Percentiles rank a stretch among this genome's conserved stretches.
These are phyloP conservation scores for Nothobranchius furzeri DNA, from an alignment of 2,113 vertebrate species.

Conservation along the genomic window DNA sequence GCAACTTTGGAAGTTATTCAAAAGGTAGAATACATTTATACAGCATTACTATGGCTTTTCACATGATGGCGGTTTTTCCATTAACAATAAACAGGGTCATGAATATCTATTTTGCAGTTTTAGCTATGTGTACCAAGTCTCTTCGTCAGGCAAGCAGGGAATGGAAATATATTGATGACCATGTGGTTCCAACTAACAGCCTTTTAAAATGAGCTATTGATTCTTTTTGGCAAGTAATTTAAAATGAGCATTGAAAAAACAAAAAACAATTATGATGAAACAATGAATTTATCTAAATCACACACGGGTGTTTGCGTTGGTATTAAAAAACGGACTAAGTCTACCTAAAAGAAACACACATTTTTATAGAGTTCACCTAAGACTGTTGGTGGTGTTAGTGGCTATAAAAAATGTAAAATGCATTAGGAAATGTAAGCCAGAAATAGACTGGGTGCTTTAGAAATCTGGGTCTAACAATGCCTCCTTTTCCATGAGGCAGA, in stretches of 20 bases:
- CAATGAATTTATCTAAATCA: constrained; percentile 10
- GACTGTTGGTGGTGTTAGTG: not conserved
- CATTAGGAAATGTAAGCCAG: not conserved
- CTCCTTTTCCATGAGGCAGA: not conserved
- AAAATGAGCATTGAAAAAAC: constrained; percentile 38
- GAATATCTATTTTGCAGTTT: constrained; percentile 54
- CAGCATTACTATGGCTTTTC: not conserved
- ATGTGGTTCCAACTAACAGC: constrained; percentile 59
- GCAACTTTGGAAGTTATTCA: not conserved
- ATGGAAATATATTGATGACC: constrained; percentile 58
- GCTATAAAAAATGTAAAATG: constrained; percentile 1
- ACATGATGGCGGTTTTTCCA: not conserved
- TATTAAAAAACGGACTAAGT: constrained; percentile 1
- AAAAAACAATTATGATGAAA: constrained; percentile 23
- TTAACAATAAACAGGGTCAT: constrained; percentile 29
- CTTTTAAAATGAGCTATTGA: constrained; percentile 72
- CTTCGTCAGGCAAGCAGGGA: constrained; percentile 29
- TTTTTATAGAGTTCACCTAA: constrained; percentile 17
- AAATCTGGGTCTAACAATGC: not conserved
- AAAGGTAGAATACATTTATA: not conserved
- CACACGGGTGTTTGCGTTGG: not conserved
- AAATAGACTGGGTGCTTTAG: constrained; percentile 10
- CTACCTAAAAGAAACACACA: not conserved
- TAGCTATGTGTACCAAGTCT: constrained; percentile 20
- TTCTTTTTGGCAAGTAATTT: constrained; percentile 52